Base-by-base conservation (phyloP, 2,797 vertebrate species). In the Xiphophorus birchmanni region DNA sequence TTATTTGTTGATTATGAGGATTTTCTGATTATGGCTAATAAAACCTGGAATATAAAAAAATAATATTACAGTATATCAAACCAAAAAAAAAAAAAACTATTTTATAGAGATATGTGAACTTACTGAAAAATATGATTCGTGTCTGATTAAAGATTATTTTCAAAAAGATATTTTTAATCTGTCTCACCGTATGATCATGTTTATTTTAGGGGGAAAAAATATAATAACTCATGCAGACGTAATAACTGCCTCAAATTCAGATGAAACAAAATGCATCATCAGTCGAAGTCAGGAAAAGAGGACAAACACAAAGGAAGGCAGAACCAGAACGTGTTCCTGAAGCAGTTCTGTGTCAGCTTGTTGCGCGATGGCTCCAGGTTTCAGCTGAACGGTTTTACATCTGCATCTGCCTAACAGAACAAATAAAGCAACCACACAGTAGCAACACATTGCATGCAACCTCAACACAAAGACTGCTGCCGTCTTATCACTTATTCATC, bases 401-500 rank as follows among this genome's bases (percentile, higher is more conserved):
- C 4, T 56, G 18, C 1, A 17, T 23, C 60, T 56, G 79, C 54
- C 29, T 54, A 65, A 69, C 54, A 40, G 18, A 37, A 75, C 35
- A 54, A 82, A 78, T 50, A 45, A 48, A 72, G 32, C 72, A 47
- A 47, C 50, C 77, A 1, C 56, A 63, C 37, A 73, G 54, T 63
- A 76, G 74, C 76, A 48, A 60, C 29, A 50, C 32, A 21, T 35
- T 45, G 60, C 71, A 72, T 58, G 58, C 65, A 32, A 71, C 81
- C 87, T 83, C 73, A 77, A 85, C 78, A 83, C 82, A 84, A 80
- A 84, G 67, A 50, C 35, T 44, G 44, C 79, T 74, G 72, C 15
- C 40, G 56, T 77, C 82, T 76, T 73, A 82, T 89, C 76, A 87
- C 80, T 83, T 80, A 88, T 87, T 88, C 83, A 87, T 80, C 26